These are phyloP conservation scores for Parascotia fuliginaria DNA, from an alignment of 2,888 invertebrate genomes.

Conservation along the genomic window DNA sequence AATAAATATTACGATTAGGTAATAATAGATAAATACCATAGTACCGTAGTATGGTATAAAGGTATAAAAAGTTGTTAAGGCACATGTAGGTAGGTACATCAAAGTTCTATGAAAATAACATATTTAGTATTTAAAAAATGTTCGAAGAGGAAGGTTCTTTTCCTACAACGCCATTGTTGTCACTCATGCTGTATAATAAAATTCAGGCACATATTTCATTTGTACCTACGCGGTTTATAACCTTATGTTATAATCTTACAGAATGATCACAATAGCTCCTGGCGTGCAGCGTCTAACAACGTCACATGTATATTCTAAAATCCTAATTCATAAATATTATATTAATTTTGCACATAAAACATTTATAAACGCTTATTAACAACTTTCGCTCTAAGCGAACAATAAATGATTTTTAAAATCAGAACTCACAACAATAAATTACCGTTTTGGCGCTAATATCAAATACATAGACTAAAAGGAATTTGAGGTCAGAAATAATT, in stretches of 20 bases:
- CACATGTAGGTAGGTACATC: too few species aligned
- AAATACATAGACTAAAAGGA: conserved; percentile 54
- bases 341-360: conserved; percentile 56
- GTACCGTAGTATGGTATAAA: too few species aligned
- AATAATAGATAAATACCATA: too few species aligned
- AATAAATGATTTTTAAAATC: conserved; percentile 54
- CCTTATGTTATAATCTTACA: conserved; percentile 47
- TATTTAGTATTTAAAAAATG: too few species aligned
- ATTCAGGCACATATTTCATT: too few species aligned
- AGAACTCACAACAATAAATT: conserved; percentile 63
- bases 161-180: too few species aligned
- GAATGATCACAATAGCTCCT: conserved; percentile 75
- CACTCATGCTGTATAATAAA: too few species aligned
- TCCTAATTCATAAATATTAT: conserved; percentile 65
- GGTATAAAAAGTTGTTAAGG: too few species aligned
- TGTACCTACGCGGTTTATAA: conserved; percentile 29
- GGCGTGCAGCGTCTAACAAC: conserved; percentile 62
- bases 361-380: conserved; percentile 57
- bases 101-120: too few species aligned
- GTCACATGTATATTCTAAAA: conserved; percentile 60
- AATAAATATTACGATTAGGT: too few species aligned
- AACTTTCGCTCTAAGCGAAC: conserved; percentile 71
- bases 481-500: conserved; percentile 12
- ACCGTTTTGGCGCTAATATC: conserved; percentile 68
- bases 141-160: too few species aligned